Conservation (phyloP, 2,797 vertebrate genomes). For the Knipowitschia caucasica region DNA sequence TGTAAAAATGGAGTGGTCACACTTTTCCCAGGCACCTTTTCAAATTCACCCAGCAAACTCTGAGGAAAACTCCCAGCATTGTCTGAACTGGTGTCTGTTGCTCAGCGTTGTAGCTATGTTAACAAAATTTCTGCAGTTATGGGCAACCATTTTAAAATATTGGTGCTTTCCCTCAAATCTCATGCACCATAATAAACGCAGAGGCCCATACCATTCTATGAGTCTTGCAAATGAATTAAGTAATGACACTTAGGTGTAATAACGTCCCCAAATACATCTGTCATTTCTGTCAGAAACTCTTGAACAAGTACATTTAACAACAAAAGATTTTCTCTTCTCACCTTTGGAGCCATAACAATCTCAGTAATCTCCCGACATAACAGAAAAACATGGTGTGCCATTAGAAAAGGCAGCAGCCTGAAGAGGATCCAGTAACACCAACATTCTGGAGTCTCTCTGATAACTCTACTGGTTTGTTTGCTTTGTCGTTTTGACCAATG, state of each 20-base stretch:
- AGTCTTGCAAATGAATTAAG: conserved; percentile 19
- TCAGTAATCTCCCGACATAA: conserved; percentile 7
- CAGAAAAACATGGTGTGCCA: conserved; percentile 12
- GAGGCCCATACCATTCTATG: conserved; percentile 14
- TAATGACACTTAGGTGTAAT: conserved; percentile 20
- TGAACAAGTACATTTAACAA: too few species aligned
- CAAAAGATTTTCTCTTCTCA: too few species aligned
- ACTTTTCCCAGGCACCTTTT: neutral
- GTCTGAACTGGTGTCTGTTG: conserved; percentile 16
- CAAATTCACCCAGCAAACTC: conserved; percentile 23
- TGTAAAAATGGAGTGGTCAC: too few species aligned
- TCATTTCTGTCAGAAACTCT: too few species aligned
- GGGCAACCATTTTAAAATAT: conserved; percentile 27
- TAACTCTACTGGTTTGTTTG: conserved; percentile 16
- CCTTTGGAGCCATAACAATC: too few species aligned
- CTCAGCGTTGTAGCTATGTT: conserved; percentile 17
- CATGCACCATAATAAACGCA: conserved; percentile 28
- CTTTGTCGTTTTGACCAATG: conserved; percentile 22
- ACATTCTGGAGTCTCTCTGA: conserved; percentile 2
- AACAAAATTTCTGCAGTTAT: conserved; percentile 9
- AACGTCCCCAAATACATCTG: conserved; percentile 18
- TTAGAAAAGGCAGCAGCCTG: conserved; percentile 31
- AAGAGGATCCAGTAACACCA: conserved; percentile 23
- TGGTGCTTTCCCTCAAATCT: conserved; percentile 26
- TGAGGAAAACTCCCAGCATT: conserved; percentile 28